Percentiles rank a stretch among this genome's conserved stretches.
phyloP scores from a whole-genome alignment of 2,113 vertebrate genomes.

The Myxocyprinus asiaticus region DNA sequence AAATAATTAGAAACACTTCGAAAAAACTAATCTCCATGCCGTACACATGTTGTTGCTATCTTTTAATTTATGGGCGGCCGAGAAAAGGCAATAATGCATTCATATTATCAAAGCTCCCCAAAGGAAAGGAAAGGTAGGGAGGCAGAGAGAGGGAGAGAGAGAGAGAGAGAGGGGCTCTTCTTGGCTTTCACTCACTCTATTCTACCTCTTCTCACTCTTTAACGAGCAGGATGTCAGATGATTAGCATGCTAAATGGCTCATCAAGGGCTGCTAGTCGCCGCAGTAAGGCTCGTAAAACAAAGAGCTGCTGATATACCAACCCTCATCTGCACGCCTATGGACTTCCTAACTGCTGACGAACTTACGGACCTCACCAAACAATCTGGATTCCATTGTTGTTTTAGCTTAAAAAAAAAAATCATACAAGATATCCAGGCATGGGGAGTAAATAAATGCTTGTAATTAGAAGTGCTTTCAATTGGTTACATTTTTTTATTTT shows the following conservation, averaged over 20 bases:
- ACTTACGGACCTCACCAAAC: background rate
- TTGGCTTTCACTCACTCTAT: constrained; percentile 23
- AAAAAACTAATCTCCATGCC: constrained; percentile 57
- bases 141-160: background rate
- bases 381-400: background rate
- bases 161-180: constrained; percentile 9
- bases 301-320: constrained; percentile 36
- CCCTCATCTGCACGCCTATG: constrained; percentile 15
- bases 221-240: constrained; percentile 41
- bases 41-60: constrained; percentile 51
- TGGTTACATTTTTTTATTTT: too few species aligned
- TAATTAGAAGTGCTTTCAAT: background rate
- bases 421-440: background rate
- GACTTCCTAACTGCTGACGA: background rate
- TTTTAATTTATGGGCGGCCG: constrained; percentile 52
- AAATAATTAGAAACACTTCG: constrained; percentile 67
- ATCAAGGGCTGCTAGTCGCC: constrained; percentile 46
- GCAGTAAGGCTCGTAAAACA: constrained; percentile 43
- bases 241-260: constrained; percentile 54
- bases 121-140: constrained; percentile 23
- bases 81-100: constrained; percentile 26
- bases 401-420: constrained; percentile 1
- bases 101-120: constrained; percentile 5
- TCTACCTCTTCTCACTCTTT: constrained; percentile 18
- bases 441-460: background rate